Evolutionary conservation across 2,797 vertebrate genomes (phyloP).

Genomic region (Enteromius argenteus): DNA sequence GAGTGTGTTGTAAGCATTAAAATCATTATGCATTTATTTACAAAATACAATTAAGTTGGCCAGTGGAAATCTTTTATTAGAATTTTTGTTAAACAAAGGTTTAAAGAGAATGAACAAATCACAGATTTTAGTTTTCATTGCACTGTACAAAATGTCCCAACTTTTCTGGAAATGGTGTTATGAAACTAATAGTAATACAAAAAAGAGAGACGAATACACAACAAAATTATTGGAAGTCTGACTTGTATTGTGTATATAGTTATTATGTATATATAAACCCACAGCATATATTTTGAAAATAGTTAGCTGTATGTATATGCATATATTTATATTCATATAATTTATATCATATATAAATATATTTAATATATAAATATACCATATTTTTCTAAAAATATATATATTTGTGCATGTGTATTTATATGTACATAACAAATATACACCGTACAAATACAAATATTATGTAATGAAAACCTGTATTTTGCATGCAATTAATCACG

Average conservation of each 20-base stretch:
- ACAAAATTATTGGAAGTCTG: neutral
- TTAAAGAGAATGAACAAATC: neutral
- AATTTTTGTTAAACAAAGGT: neutral
- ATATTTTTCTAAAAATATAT: too few relatives aligned
- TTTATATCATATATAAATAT: too few relatives aligned
- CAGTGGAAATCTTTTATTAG: neutral
- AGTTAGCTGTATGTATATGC: too few relatives aligned
- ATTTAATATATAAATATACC: too few relatives aligned
- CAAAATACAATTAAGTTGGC: neutral
- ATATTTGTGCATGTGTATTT: too few relatives aligned
- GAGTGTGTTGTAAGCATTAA: neutral
- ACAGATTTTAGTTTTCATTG: neutral
- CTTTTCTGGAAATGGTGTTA: neutral
- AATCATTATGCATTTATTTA: neutral
- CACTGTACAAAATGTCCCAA: neutral
- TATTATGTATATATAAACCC: too few relatives aligned
- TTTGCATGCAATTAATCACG: too few relatives aligned
- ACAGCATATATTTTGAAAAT: too few relatives aligned
- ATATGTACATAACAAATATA: too few relatives aligned
- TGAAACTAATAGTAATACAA: neutral
- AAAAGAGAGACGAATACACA: neutral
- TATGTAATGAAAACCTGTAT: too few relatives aligned
- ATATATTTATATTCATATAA: too few relatives aligned
- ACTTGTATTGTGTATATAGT: neutral
- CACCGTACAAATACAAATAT: too few relatives aligned